phyloP scores from a whole-genome alignment of 2,797 vertebrate species.

The Silurus lanzhouensis region DNA sequence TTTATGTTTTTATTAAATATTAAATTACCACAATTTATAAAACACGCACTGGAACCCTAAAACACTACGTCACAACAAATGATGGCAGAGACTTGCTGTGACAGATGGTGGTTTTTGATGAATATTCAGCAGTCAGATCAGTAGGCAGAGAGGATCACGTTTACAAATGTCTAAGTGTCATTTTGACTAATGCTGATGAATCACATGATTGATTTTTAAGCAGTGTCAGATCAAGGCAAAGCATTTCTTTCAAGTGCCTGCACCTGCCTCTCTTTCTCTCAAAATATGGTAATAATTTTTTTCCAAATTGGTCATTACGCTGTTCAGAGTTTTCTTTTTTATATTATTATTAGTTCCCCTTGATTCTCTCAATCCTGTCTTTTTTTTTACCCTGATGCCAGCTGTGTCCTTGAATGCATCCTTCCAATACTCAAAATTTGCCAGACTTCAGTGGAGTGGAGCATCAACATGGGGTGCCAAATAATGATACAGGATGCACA shows the following conservation, averaged over 20 bases:
- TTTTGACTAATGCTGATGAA: constrained; percentile 52
- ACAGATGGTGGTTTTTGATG: constrained; percentile 47
- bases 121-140: constrained; percentile 50
- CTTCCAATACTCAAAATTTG: constrained; percentile 13
- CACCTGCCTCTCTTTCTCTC: constrained; percentile 42
- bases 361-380: not conserved
- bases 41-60: not conserved
- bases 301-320: constrained; percentile 22
- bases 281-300: constrained; percentile 37
- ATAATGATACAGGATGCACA: constrained; percentile 16
- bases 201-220: constrained; percentile 46
- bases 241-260: constrained; percentile 39
- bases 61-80: constrained; percentile 11
- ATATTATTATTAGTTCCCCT: constrained; percentile 14
- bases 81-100: constrained; percentile 26
- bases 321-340: not conserved
- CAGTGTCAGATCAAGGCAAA: constrained; percentile 45
- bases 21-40: not conserved
- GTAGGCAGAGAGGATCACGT: constrained; percentile 52
- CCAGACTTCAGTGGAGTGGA: constrained; percentile 3
- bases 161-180: constrained; percentile 48
- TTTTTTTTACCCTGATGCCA: constrained; percentile 9
- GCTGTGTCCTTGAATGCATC: constrained; percentile 19
- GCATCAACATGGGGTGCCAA: constrained; percentile 3
- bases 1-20: not conserved